A percentile compares a stretch with the other conserved stretches of the same genome.
phyloP scores from a whole-genome alignment of 1,140 invertebrate genomes.

The Ladona fulva region DNA sequence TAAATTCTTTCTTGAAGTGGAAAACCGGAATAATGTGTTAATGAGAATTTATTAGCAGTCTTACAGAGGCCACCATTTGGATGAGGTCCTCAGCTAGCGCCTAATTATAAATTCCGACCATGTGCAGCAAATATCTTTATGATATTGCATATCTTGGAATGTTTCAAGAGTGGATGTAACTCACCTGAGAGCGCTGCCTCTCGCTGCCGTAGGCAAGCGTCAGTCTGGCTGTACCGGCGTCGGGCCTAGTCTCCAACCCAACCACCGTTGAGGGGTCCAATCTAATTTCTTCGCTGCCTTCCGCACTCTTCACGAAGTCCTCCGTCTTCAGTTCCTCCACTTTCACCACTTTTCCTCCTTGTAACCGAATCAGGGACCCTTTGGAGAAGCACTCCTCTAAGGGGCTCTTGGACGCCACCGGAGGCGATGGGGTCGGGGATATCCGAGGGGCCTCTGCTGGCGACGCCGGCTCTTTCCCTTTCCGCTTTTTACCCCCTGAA shows the following conservation, averaged over 20 bases:
- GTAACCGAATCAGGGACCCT: conserved; percentile 60
- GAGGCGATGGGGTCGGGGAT: too few relatives aligned
- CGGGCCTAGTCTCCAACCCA: conserved; percentile 45
- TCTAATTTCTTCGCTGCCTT: conserved; percentile 47
- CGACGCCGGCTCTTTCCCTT: background rate
- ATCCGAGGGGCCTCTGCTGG: too few relatives aligned
- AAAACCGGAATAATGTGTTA: too few relatives aligned
- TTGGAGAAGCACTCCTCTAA: conserved; percentile 36
- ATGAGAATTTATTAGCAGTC: too few relatives aligned
- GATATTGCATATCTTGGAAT: too few relatives aligned
- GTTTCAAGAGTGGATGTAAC: too few relatives aligned
- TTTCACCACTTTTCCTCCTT: conserved; percentile 61
- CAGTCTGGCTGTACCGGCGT: conserved; percentile 43
- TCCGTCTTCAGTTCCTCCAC: conserved; percentile 72
- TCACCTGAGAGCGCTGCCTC: conserved; percentile 48
- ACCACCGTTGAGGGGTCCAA: conserved; percentile 59
- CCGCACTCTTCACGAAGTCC: conserved; percentile 58
- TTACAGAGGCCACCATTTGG: too few relatives aligned
- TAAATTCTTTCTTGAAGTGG: too few relatives aligned
- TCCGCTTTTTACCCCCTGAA: background rate
- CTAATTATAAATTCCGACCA: too few relatives aligned
- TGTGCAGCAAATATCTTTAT: too few relatives aligned
- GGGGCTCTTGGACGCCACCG: background rate
- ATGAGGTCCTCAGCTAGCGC: too few relatives aligned
- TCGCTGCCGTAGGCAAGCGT: conserved; percentile 51